Conservation (phyloP, 2,113 vertebrate species). For the Clarias magur region DNA sequence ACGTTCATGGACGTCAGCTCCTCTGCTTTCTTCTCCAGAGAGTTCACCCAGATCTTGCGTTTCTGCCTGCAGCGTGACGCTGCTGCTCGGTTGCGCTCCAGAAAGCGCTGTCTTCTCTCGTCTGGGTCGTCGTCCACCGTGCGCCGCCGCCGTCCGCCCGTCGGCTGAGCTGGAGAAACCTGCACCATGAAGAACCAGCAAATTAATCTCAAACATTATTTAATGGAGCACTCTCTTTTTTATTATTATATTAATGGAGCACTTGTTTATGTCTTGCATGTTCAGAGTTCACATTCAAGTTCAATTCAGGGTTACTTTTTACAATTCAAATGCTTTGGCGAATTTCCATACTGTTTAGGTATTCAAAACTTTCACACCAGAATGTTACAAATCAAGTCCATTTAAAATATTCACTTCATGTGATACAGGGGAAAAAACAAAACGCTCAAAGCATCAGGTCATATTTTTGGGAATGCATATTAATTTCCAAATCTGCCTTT, state of each 20-base stretch:
- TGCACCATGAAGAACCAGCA: conserved; percentile 48
- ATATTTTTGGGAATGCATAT: not conserved
- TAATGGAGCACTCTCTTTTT: too few species aligned
- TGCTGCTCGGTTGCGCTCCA: conserved; percentile 91
- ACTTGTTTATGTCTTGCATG: not conserved
- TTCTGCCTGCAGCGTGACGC: conserved; percentile 96
- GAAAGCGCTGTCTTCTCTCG: conserved; percentile 90
- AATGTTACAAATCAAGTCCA: not conserved
- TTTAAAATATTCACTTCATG: not conserved
- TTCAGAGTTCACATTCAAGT: not conserved
- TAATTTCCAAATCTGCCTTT: not conserved
- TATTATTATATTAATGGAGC: not conserved
- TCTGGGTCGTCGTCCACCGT: conserved; percentile 91
- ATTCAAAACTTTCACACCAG: not conserved
- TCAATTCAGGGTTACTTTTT: not conserved
- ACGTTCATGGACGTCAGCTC: conserved; percentile 91
- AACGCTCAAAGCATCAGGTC: not conserved
- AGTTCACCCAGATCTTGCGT: conserved; percentile 92
- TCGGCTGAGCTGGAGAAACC: conserved; percentile 96
- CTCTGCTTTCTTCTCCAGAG: conserved; percentile 94
- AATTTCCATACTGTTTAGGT: not conserved
- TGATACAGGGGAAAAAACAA: not conserved
- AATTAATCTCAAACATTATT: not conserved
- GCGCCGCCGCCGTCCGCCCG: conserved; percentile 85
- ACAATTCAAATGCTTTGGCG: not conserved